Evolutionary conservation across 2,113 vertebrate genomes (phyloP).

Genomic region (Trachemys scripta): DNA sequence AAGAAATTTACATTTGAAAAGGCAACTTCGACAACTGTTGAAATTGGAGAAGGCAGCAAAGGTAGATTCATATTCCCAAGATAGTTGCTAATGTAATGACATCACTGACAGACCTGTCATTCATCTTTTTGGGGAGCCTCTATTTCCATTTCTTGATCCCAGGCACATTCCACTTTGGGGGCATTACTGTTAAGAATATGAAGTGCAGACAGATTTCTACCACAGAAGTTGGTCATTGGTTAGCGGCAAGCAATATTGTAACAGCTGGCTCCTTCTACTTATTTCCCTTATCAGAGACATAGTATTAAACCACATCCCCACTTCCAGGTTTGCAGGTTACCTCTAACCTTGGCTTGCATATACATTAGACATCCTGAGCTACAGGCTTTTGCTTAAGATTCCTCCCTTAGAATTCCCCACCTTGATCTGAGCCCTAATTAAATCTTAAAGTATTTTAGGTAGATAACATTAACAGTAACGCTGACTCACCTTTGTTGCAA

Average conservation of each 20-base stretch:
- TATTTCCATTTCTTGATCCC: not conserved
- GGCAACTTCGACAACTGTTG: not conserved
- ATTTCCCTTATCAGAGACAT: accelerated
- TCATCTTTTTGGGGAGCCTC: not conserved
- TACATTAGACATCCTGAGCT: not conserved
- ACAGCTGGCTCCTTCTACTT: accelerated
- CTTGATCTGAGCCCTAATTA: conserved; percentile 32
- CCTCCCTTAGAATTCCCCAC: not conserved
- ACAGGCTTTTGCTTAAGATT: not conserved
- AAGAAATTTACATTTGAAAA: not conserved
- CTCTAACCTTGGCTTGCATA: not conserved
- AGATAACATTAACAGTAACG: not conserved
- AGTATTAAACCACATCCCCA: not conserved
- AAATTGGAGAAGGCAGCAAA: not conserved
- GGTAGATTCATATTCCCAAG: not conserved
- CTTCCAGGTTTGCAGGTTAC: not conserved
- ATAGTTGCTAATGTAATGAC: conserved; percentile 15
- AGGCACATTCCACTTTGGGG: not conserved
- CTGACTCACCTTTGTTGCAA: not conserved
- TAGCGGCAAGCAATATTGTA: not conserved
- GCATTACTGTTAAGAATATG: not conserved
- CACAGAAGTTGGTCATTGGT: accelerated
- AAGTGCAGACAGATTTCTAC: not conserved
- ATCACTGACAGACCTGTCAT: not conserved
- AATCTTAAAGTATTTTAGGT: not conserved